phyloP scores from a whole-genome alignment of 2,888 invertebrate genomes.

The Ditula angustiorana region DNA sequence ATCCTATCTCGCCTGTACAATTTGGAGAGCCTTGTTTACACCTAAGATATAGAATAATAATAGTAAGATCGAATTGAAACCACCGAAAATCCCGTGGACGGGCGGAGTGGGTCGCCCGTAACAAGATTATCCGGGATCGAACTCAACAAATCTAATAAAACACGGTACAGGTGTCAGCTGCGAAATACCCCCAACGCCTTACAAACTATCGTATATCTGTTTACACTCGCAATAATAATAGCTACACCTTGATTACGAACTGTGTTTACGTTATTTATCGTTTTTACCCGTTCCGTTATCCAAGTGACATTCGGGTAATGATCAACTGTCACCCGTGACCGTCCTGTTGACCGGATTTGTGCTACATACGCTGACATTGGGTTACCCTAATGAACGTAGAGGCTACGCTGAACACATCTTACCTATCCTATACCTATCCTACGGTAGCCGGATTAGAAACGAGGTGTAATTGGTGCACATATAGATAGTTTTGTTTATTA shows the following conservation, averaged over 20 bases:
- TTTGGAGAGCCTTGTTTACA: background rate
- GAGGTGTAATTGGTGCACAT: too few relatives aligned
- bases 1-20: background rate
- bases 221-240: constrained; percentile 3
- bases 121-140: constrained; percentile 76
- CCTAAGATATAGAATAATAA: background rate
- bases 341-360: too few relatives aligned
- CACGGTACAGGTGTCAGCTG: constrained; percentile 63
- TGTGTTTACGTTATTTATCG: background rate
- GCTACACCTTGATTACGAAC: background rate
- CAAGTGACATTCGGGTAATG: background rate
- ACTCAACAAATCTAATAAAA: constrained; percentile 81
- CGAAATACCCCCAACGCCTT: constrained; percentile 52
- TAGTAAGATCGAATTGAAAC: constrained; percentile 13
- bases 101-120: constrained; percentile 48
- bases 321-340: too few relatives aligned
- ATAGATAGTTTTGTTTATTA: too few relatives aligned
- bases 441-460: too few relatives aligned
- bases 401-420: too few relatives aligned
- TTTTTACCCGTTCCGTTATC: background rate
- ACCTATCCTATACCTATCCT: too few relatives aligned
- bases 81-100: constrained; percentile 28
- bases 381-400: too few relatives aligned
- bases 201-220: constrained; percentile 49
- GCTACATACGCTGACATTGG: too few relatives aligned